These are phyloP conservation scores for Sarcophaga caerulescens DNA, from an alignment of 2,888 invertebrate genomes.

Conservation along the genomic window DNA sequence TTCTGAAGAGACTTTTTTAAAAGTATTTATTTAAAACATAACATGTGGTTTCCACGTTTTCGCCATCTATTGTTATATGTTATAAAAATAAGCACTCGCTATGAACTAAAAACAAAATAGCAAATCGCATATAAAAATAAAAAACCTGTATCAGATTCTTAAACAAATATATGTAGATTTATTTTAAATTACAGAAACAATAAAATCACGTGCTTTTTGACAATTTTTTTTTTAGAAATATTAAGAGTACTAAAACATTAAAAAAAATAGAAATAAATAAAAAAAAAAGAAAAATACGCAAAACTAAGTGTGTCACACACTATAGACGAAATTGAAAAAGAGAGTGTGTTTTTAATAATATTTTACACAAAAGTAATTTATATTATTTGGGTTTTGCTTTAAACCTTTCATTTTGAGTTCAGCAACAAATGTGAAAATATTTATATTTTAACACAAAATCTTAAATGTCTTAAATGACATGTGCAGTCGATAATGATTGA, in stretches of 20 bases:
- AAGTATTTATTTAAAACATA: neutral
- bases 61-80: neutral
- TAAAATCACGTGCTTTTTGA: conserved; percentile 8
- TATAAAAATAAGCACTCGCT: no score
- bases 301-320: conserved; percentile 1
- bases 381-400: neutral
- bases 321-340: neutral
- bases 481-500: neutral
- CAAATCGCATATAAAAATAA: no score
- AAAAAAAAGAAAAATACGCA: neutral
- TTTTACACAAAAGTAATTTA: neutral
- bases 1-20: neutral
- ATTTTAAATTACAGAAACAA: neutral
- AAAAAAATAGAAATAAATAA: neutral
- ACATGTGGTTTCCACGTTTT: conserved; percentile 8
- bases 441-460: neutral
- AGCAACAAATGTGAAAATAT: neutral
- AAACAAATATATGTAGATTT: neutral
- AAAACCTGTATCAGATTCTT: neutral
- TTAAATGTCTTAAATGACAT: neutral
- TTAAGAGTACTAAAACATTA: neutral
- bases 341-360: neutral
- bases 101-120: no score
- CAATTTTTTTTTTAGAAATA: neutral
- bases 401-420: conserved; percentile 5